A percentile compares a stretch with the other conserved stretches of the same genome.
Evolutionary conservation across 2,888 invertebrate genomes (phyloP).

Genomic region (Melipona beecheii): DNA sequence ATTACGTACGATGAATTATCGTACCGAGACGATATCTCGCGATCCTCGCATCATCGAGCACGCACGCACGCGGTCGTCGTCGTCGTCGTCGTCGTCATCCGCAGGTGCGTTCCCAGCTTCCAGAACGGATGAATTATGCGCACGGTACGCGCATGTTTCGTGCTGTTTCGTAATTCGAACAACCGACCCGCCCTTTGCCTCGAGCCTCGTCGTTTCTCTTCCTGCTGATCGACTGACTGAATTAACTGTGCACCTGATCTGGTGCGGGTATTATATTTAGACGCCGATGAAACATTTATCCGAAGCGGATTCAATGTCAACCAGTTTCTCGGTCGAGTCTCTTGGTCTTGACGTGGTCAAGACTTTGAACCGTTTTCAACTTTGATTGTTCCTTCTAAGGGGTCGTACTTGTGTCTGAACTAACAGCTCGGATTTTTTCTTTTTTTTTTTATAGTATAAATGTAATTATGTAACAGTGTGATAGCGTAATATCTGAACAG

Average conservation of each 20-base stretch:
- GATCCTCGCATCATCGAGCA: conserved; percentile 51
- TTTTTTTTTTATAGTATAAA: no score
- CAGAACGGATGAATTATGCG: conserved; percentile 55
- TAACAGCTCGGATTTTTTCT: no score
- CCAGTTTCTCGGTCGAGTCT: neutral
- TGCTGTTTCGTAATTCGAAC: conserved; percentile 36
- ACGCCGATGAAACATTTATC: neutral
- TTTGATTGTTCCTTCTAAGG: no score
- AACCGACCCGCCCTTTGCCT: conserved; percentile 11
- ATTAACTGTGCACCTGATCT: neutral
- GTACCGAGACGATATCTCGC: conserved; percentile 21
- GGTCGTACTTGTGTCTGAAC: no score
- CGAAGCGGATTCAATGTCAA: neutral
- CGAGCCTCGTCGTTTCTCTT: neutral
- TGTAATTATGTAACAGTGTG: no score
- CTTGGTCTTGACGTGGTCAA: neutral
- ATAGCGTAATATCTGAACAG: no score
- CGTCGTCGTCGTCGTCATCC: conserved; percentile 46
- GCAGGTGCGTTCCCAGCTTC: conserved; percentile 48
- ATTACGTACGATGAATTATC: no score
- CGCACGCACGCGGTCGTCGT: conserved; percentile 4
- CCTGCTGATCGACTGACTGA: neutral
- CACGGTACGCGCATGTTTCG: conserved; percentile 15
- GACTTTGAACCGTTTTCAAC: no score
- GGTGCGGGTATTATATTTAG: neutral